Percentiles rank a stretch among this genome's conserved stretches.
Conservation (phyloP, 2,888 invertebrate species). For the Endomychus coccineus region DNA sequence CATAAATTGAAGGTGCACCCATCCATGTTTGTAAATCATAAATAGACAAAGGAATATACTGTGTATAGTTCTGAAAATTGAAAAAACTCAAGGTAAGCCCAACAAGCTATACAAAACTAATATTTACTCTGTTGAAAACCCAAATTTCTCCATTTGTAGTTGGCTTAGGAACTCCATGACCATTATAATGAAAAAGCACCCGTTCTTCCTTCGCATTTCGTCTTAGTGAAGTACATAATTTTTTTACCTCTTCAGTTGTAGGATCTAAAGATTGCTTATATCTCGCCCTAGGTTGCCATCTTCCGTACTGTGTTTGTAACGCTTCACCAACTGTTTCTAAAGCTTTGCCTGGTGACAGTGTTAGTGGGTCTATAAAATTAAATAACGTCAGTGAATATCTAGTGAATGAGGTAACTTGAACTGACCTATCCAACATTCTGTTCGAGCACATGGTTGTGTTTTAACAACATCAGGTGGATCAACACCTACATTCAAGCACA, state of each 20-base stretch:
- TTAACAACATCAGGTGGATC: slow-evolving; percentile 98
- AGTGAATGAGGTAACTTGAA: slow-evolving; percentile 2
- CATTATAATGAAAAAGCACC: slow-evolving; percentile 98
- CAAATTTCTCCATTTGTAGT: slow-evolving; percentile 98
- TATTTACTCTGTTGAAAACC: slow-evolving; percentile 90
- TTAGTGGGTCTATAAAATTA: slow-evolving; percentile 86
- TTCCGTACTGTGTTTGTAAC: slow-evolving; percentile 93
- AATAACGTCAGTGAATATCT: too few relatives aligned
- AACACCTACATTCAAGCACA: slow-evolving; percentile 98
- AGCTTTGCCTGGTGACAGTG: slow-evolving; percentile 84
- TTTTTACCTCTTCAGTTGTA: slow-evolving; percentile 96
- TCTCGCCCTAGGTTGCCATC: slow-evolving; percentile 96
- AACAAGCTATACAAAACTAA: not conserved
- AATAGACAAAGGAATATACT: slow-evolving; percentile 97
- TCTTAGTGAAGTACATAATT: slow-evolving; percentile 87
- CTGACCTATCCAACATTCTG: slow-evolving; percentile 96
- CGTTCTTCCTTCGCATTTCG: slow-evolving; percentile 97
- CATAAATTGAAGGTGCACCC: slow-evolving; percentile 98
- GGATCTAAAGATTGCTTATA: slow-evolving; percentile 97
- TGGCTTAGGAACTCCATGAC: slow-evolving; percentile 97
- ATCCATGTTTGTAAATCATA: slow-evolving; percentile 99
- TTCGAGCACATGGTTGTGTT: slow-evolving; percentile 90
- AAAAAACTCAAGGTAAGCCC: not conserved
- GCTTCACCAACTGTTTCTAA: slow-evolving; percentile 85
- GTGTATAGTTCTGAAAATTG: slow-evolving; percentile 78